phyloP scores from a whole-genome alignment of 2,113 vertebrate species.

The Elaphurus davidianus region DNA sequence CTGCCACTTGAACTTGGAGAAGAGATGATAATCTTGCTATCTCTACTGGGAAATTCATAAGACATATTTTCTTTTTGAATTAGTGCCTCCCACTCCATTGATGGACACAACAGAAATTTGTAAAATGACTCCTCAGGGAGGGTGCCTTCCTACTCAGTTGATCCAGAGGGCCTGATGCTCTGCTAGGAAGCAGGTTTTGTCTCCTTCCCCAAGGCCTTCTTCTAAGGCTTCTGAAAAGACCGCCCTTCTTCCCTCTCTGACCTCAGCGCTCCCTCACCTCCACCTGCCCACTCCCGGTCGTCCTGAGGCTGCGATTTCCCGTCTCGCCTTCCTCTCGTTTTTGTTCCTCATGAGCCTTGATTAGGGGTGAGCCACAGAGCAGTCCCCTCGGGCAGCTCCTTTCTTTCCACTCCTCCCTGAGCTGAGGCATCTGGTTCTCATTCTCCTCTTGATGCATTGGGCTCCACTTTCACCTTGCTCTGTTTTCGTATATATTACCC shows the following conservation, averaged over 20 bases:
- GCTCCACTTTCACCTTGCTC: conserved; percentile 58
- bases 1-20: not conserved
- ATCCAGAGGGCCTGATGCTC: not conserved
- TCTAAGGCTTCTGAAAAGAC: conserved; percentile 57
- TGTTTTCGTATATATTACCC: conserved; percentile 40
- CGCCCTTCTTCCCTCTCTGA: conserved; percentile 29
- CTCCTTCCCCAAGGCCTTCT: not conserved
- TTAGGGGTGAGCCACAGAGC: conserved; percentile 49
- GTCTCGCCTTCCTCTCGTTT: not conserved
- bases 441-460: conserved; percentile 31
- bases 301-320: not conserved
- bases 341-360: conserved; percentile 25
- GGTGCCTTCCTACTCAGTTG: conserved; percentile 30
- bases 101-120: conserved; percentile 3
- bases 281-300: not conserved
- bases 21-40: not conserved
- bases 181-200: not conserved
- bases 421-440: conserved; percentile 68
- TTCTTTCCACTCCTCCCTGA: not conserved
- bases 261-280: not conserved
- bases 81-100: not conserved
- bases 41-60: not conserved
- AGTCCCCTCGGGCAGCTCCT: conserved; percentile 44
- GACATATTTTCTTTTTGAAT: conserved; percentile 11
- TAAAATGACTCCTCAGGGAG: conserved; percentile 19